A percentile compares a stretch with the other conserved stretches of the same genome.
These are phyloP conservation scores for Ciona savignyi DNA, from an alignment of 23 tunicate species.

Conservation along the genomic window DNA sequence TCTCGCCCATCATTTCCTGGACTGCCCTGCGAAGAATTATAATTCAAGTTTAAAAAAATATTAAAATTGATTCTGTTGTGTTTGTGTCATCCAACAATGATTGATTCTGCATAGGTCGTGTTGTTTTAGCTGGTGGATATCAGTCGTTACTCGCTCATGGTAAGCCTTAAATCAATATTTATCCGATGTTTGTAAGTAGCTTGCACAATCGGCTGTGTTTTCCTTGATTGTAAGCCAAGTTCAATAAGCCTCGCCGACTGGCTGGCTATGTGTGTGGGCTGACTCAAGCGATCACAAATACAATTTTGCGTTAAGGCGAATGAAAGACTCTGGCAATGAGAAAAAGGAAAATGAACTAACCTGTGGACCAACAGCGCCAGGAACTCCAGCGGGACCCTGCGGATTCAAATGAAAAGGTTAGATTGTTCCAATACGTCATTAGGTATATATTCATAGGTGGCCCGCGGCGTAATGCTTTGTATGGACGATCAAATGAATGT, in stretches of 20 bases:
- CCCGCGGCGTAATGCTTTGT: background rate
- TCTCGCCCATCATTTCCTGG: background rate
- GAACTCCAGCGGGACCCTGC: slow-evolving; percentile 2
- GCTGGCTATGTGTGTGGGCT: background rate
- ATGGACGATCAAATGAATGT: background rate
- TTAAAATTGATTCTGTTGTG: too few relatives aligned
- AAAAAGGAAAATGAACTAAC: background rate
- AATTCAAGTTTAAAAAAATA: too few relatives aligned
- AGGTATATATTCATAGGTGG: background rate
- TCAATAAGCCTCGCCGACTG: background rate
- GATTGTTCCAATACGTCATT: background rate
- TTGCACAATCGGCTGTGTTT: background rate
- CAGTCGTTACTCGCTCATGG: background rate
- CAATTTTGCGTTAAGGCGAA: background rate
- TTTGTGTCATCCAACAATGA: too few relatives aligned
- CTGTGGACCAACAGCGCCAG: slow-evolving; percentile 11
- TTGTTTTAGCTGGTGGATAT: background rate
- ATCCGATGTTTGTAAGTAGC: background rate
- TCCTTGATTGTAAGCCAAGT: background rate
- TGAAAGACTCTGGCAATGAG: background rate
- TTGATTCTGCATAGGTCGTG: too few relatives aligned
- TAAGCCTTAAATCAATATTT: background rate
- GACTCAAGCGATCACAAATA: too few relatives aligned
- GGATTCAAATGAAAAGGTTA: background rate
- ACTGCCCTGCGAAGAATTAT: background rate